Evolutionary conservation across 2,113 vertebrate species (phyloP).

Genomic region (Sinocyclocheilus anophthalmus): DNA sequence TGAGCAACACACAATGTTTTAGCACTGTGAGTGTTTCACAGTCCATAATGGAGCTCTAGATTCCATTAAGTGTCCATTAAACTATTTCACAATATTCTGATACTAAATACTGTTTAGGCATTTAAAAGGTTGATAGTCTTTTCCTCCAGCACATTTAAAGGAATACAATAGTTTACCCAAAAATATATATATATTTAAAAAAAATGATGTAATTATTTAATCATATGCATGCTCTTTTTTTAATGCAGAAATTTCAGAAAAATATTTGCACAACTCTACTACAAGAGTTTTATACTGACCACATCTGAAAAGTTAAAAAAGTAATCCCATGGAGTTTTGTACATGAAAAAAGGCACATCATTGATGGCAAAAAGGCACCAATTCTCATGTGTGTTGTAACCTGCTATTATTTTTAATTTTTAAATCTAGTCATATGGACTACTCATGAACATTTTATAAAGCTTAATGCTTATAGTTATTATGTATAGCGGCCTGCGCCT

Average conservation of each 20-base stretch:
- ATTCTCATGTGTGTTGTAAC: neutral
- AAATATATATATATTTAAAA: neutral
- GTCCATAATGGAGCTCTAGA: neutral
- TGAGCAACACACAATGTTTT: neutral
- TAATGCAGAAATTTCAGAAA: neutral
- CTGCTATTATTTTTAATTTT: neutral
- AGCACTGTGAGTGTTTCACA: neutral
- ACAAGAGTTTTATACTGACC: neutral
- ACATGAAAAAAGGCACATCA: neutral
- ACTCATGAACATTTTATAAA: neutral
- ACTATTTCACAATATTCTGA: neutral
- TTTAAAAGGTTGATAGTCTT: neutral
- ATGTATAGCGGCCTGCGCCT: neutral
- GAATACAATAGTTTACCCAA: neutral
- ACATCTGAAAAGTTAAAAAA: neutral
- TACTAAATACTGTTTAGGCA: too few relatives aligned
- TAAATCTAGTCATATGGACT: neutral
- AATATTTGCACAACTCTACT: neutral
- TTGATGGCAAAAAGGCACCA: neutral
- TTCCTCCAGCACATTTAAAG: neutral
- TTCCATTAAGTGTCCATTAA: neutral
- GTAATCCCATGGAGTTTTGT: neutral
- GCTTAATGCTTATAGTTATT: neutral
- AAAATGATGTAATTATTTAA: neutral
- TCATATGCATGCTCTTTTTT: neutral